These are phyloP conservation scores for Pollenia griseotomentosa DNA, from an alignment of 2,888 invertebrate species.

Conservation along the genomic window DNA sequence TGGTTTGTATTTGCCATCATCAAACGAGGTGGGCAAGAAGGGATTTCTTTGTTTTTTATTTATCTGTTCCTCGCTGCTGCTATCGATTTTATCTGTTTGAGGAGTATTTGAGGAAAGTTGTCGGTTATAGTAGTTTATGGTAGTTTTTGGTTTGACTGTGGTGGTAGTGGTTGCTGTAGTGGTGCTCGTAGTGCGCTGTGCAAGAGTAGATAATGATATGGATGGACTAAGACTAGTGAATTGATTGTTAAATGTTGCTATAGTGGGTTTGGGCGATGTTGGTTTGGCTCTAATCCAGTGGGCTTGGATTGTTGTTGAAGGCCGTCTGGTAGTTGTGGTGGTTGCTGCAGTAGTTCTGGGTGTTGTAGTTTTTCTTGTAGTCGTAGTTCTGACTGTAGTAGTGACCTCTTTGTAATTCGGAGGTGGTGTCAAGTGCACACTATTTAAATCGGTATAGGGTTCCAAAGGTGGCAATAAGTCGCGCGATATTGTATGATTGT, in stretches of 20 bases:
- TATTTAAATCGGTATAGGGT: conserved; percentile 80
- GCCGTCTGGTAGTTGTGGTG: conserved; percentile 42
- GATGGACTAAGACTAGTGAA: conserved; percentile 64
- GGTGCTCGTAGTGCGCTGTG: conserved; percentile 65
- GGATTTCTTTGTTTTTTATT: conserved; percentile 61
- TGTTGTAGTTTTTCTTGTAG: conserved; percentile 58
- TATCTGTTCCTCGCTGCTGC: conserved; percentile 25
- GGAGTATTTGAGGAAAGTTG: conserved; percentile 56
- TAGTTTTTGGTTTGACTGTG: conserved; percentile 70
- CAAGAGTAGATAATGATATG: conserved; percentile 64
- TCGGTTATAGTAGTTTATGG: conserved; percentile 69
- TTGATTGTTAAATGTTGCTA: conserved; percentile 61
- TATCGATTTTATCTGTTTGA: conserved; percentile 59
- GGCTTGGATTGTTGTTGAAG: conserved; percentile 60
- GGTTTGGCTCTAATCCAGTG: conserved; percentile 74
- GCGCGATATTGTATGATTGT: conserved; percentile 79
- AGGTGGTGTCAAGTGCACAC: conserved; percentile 78
- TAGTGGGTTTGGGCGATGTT: conserved; percentile 67
- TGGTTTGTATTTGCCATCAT: conserved; percentile 68
- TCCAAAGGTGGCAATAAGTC: conserved; percentile 82
- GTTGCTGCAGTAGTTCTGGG: conserved; percentile 74
- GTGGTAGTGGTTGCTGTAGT: conserved; percentile 60
- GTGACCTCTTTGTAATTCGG: conserved; percentile 32
- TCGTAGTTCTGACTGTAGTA: conserved; percentile 68
- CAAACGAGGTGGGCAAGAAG: conserved; percentile 64